A percentile compares a stretch with the other conserved stretches of the same genome.
phyloP scores from a whole-genome alignment of 2,113 vertebrate species.

The Dendrocopos noguchii region DNA sequence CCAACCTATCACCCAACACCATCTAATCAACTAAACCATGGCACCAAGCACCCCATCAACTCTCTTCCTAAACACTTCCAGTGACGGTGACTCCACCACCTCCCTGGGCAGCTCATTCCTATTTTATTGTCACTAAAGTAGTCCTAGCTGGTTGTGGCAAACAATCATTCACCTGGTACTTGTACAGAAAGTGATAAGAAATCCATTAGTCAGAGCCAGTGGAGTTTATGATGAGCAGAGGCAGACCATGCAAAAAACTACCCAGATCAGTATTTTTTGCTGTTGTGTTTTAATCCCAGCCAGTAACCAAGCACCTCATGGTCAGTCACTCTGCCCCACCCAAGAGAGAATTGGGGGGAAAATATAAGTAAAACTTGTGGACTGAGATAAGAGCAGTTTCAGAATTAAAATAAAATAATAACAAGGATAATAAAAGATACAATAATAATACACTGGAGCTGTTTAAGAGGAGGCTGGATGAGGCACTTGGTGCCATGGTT shows the following conservation, averaged over 20 bases:
- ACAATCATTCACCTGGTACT: not conserved
- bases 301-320: not conserved
- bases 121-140: not conserved
- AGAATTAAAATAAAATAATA: not conserved
- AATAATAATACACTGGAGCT: not conserved
- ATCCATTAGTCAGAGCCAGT: not conserved
- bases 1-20: no score
- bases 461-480: no score
- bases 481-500: no score
- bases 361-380: no score
- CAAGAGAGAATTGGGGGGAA: not conserved
- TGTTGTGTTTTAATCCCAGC: not conserved
- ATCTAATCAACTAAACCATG: no score
- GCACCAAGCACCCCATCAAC: no score
- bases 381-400: not conserved
- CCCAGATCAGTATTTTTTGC: not conserved
- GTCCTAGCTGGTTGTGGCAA: not conserved
- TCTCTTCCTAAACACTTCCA: no score
- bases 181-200: not conserved
- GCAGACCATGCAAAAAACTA: not conserved
- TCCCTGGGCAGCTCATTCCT: no score
- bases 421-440: not conserved
- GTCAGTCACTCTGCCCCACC: not conserved
- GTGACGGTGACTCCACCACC: no score
- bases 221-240: not conserved